phyloP scores from a whole-genome alignment of 2,113 vertebrate species.

The Catharus minimus region DNA sequence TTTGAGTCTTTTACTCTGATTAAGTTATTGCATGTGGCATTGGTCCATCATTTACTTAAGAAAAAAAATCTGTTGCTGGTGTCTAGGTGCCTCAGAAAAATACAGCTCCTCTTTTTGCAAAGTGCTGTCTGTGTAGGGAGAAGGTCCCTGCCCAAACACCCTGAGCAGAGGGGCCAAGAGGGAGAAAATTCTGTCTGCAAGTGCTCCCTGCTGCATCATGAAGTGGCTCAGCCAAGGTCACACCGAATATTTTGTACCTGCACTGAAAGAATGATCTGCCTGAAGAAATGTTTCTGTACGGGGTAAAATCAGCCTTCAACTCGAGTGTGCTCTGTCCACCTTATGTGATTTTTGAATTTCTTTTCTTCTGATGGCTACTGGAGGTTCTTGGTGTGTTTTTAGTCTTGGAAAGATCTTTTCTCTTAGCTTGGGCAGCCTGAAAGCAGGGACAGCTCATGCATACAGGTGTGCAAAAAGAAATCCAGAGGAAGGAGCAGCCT shows the following conservation, averaged over 20 bases:
- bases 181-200: neutral
- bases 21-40: conserved; percentile 22
- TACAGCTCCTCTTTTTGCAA: neutral
- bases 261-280: neutral
- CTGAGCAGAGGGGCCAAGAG: neutral
- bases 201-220: neutral
- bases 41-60: conserved; percentile 1
- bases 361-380: neutral
- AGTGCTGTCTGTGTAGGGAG: neutral
- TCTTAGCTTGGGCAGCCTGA: neutral
- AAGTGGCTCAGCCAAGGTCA: neutral
- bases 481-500: neutral
- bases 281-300: neutral
- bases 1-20: conserved; percentile 14
- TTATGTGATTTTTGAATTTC: neutral
- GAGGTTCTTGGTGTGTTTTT: neutral
- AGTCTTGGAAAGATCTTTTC: neutral
- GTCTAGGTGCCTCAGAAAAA: neutral
- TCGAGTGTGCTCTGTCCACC: neutral
- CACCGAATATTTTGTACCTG: neutral
- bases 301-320: neutral
- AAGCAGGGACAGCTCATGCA: neutral
- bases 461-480: neutral
- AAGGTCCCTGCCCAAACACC: neutral
- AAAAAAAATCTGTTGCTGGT: neutral